Base-by-base conservation (phyloP, 2,888 invertebrate species). In the Nymphalis urticae region DNA sequence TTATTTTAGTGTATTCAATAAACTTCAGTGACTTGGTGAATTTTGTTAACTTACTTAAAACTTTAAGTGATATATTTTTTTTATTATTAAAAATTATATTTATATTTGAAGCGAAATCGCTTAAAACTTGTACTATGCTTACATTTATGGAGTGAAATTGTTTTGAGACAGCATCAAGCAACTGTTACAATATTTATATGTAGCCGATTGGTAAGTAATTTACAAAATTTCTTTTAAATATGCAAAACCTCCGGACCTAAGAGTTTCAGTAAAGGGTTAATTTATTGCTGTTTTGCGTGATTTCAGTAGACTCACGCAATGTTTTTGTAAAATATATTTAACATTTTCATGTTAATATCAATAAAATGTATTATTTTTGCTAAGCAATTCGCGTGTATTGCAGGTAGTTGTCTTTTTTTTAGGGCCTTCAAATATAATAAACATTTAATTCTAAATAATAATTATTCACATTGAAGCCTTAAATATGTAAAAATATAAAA, bases 191-290 rank as follows among this genome's bases (percentile, higher is more conserved):
- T 48, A 48, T 54, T 36, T 17, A 66, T 62, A 48, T 16, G n/a
- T 32, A 56, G 66, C 48, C 48, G 48, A 10, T 6, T 36, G 66
- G 66, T 66, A 66, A 62, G 66, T 66, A 21, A 3, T 48, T 56
- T 2, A 19, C 27, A 32, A 32, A n/a, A 42, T 42, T n/a, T 42
- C 21, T 60, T 60, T 47, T 21, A 32, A 60, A 60, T 60, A 60
- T 19, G 60, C 13, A 21, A 42, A 42, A 4, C 27, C n/a, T 19
- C 19, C 7, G 36, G 36, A 59, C 13, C 19, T 10, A 42, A 42
- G 10, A 13, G 13, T 13, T 42, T 42, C 42, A 21, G 47, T 60
- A 21, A 60, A 60, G 60, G 60, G 47, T 60, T 21, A 54, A 4
- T 47, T 60, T 60, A 60, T 47, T 60, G 47, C 24, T 19, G 19